Evolutionary conservation across 2,113 vertebrate species (phyloP), one percentile per base, ranked within the genome.

Genomic region (Myrmecobius fasciatus): DNA sequence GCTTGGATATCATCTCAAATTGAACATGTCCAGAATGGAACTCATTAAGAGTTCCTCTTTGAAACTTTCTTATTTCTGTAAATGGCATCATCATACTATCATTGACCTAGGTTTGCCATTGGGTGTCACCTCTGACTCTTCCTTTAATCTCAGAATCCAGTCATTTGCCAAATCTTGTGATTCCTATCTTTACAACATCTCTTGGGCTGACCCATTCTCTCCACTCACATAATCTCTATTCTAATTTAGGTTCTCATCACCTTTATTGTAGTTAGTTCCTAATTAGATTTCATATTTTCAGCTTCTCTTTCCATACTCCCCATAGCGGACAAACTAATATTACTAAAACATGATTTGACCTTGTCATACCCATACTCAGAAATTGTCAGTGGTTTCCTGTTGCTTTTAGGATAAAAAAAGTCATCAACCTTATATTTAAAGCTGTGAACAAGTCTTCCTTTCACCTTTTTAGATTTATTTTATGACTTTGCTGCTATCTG

Each of bases 331-430:
- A 53, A n/a, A 92, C 46, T 89, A 52, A 92, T 51, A n/a, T 20
- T 89, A 95, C 36, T 89, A 31, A 93, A 91, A 56, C 93, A 90
- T 92, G 2, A 9, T 93, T 46, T 92, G 43, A 89, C 43, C 14
- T 10, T 93, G 51, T 91, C 52, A 26, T 53, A 75, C 26, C 20
- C 11, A 3, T n/a, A 26, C 47, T 88, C 67, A 88, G 36, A 75
- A 53, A 22, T 95, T 25, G 67, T 12, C 46, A 2, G 36, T 96
- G 90, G 31, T 91, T 95, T n/a, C n/a, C 91, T 90, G 0, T 51
- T 94, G 88, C 90, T 93, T 95, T 28, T 4, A 43, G 92, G 53
- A 28, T 93, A 31, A 94, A 91, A 25, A 67, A 0, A 96, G 46
- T 94, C 49, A 28, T 83, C 0, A 89, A 12, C 11, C 5, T 5